Conservation (phyloP, 2,797 vertebrate genomes). For the Brachymystax lenok region DNA sequence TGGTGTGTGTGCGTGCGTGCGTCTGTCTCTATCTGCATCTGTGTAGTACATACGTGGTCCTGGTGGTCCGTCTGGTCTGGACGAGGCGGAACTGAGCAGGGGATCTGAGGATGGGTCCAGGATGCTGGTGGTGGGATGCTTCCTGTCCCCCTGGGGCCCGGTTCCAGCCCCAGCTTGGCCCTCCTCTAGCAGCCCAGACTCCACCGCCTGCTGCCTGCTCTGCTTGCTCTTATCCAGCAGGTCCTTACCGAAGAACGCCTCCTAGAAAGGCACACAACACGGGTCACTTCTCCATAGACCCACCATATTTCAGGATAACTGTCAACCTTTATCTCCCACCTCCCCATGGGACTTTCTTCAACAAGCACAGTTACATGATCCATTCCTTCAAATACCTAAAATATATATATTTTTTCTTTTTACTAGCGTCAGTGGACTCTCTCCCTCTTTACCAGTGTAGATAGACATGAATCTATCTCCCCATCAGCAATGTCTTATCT, state of each 20-base stretch:
- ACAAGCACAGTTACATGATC: slow-evolving; percentile 7
- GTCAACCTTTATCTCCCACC: slow-evolving; percentile 30
- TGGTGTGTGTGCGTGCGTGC: not conserved
- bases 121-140: slow-evolving; percentile 74
- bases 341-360: not conserved
- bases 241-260: slow-evolving; percentile 98
- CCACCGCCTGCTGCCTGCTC: slow-evolving; percentile 80
- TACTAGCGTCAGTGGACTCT: slow-evolving; percentile 31
- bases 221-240: slow-evolving; percentile 95
- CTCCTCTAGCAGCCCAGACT: slow-evolving; percentile 83
- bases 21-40: slow-evolving; percentile 4
- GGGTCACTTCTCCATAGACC: slow-evolving; percentile 33
- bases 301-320: slow-evolving; percentile 7
- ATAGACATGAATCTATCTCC: slow-evolving; percentile 40
- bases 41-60: slow-evolving; percentile 79
- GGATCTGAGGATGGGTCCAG: slow-evolving; percentile 84
- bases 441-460: slow-evolving; percentile 17
- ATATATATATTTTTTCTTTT: not conserved
- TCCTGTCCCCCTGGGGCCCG: slow-evolving; percentile 75
- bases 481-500: slow-evolving; percentile 24
- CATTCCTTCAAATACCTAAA: not conserved
- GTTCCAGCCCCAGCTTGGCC: slow-evolving; percentile 56
- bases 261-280: slow-evolving; percentile 72
- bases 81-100: slow-evolving; percentile 77
- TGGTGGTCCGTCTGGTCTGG: slow-evolving; percentile 81